Evolutionary conservation across 1,140 invertebrate genomes (phyloP), one percentile per base, ranked within the genome.

Genomic region (Caenorhabditis briggsae): DNA sequence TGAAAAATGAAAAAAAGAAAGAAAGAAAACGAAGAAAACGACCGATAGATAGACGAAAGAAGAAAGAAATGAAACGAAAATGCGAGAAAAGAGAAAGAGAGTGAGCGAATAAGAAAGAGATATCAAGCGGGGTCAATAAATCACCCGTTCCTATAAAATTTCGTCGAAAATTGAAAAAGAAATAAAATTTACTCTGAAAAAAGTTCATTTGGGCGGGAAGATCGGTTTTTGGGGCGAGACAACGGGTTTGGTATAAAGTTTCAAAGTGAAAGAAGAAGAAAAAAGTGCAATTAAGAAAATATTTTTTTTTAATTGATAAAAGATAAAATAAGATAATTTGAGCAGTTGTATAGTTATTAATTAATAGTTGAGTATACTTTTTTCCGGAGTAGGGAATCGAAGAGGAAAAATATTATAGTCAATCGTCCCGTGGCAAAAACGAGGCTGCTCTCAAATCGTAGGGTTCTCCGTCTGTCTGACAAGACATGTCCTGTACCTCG

Each of bases 401-500:
- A 33, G 33, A 33, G 3, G 3, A 33, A 33, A 33, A 70, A 70
- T 46, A 70, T 5, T 48, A 7, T 43, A n/a, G 16, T 70, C 43
- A 70, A 6, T 43, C 11, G 1, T 8, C 18, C 18, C 11, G 18
- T n/a, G 43, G 33, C 41, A 70, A 14, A 9, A 46, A 53, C 11
- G 43, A 50, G 1, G 46, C 70, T 2, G 70, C 70, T 50, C n/a
- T 23, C 8, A 50, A n/a, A n/a, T 78, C 70, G 46, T 50, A 50
- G 18, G 18, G n/a, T 8, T 78, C 70, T 23, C 46, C 70, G 33
- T 78, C 70, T 25, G 70, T 78, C 70, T 78, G 70, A n/a, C 70
- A 78, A 78, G 18, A 78, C 43, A 50, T 50, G 50, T 78, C 70
- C 8, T 50, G 43, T 78, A 50, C 46, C 23, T 78, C n/a, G 12